Evolutionary conservation across 2,888 invertebrate genomes (phyloP).

Genomic region (Phrixothrix hirtus): DNA sequence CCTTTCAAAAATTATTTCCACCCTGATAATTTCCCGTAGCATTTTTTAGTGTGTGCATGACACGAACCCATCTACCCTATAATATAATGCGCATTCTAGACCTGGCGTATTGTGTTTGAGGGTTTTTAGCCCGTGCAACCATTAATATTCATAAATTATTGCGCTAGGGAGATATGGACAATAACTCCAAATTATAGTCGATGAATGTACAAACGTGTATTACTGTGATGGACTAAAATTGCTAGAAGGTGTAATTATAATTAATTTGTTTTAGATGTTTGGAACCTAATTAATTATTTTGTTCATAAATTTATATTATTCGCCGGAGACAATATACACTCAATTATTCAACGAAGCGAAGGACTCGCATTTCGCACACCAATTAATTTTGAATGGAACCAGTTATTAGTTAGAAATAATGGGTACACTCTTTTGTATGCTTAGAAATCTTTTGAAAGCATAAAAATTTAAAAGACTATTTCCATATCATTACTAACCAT

Average conservation of each 20-base stretch:
- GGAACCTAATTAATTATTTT: conserved; percentile 22
- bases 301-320: conserved; percentile 26
- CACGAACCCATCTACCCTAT: conserved; percentile 32
- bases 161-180: conserved; percentile 49
- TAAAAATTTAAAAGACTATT: not conserved
- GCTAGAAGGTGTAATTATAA: conserved; percentile 42
- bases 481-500: not conserved
- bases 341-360: conserved; percentile 8
- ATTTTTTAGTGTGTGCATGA: conserved; percentile 33
- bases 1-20: conserved; percentile 32
- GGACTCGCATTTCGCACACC: conserved; percentile 15
- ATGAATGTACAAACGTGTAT: conserved; percentile 38
- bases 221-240: conserved; percentile 36
- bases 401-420: not conserved
- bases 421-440: not conserved
- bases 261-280: conserved; percentile 38
- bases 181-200: conserved; percentile 52
- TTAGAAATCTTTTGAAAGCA: not conserved
- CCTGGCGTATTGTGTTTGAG: conserved; percentile 29
- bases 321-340: conserved; percentile 15
- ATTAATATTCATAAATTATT: conserved; percentile 51
- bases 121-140: conserved; percentile 36
- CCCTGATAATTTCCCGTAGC: conserved; percentile 30
- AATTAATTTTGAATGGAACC: conserved; percentile 15
- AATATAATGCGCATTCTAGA: conserved; percentile 33